phyloP scores from a whole-genome alignment of 1,140 invertebrate genomes.

The Leptopilina clavipes region DNA sequence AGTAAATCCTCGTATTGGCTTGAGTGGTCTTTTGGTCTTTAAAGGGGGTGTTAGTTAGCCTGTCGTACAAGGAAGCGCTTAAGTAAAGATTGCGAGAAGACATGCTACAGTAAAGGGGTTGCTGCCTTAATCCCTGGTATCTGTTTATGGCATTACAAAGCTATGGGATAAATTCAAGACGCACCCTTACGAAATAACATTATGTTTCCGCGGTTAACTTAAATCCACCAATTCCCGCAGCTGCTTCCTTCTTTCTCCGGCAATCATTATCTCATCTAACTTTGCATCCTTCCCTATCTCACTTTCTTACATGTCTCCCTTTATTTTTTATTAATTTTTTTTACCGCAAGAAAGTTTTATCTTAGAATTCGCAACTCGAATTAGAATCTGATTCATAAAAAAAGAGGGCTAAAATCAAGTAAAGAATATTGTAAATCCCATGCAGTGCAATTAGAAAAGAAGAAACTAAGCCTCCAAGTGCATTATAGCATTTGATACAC shows the following conservation, averaged over 20 bases:
- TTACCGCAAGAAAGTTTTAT: too few species aligned
- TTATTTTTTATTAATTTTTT: too few species aligned
- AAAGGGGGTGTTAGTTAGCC: slow-evolving; percentile 29
- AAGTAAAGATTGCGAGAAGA: slow-evolving; percentile 29
- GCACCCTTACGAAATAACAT: slow-evolving; percentile 25
- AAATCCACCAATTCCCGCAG: slow-evolving; percentile 15
- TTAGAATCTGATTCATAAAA: too few species aligned
- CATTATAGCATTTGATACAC: slow-evolving; percentile 2
- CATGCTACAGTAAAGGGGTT: slow-evolving; percentile 31
- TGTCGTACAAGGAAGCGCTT: slow-evolving; percentile 23
- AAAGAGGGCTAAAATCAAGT: background rate
- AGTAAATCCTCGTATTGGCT: slow-evolving; percentile 28
- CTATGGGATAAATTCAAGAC: slow-evolving; percentile 30
- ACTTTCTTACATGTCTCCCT: too few species aligned
- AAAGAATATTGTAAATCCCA: background rate
- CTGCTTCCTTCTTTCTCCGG: background rate
- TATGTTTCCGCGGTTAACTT: slow-evolving; percentile 31
- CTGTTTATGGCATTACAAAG: slow-evolving; percentile 30
- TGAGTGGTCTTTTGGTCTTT: slow-evolving; percentile 34
- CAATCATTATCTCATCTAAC: slow-evolving; percentile 31
- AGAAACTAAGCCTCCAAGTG: slow-evolving; percentile 9
- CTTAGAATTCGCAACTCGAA: too few species aligned
- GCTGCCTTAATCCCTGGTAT: slow-evolving; percentile 32
- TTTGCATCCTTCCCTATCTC: background rate
- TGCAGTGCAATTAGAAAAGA: background rate